Evolutionary conservation across 2,888 invertebrate genomes (phyloP).

Genomic region (Trissolcus brochymenae): DNA sequence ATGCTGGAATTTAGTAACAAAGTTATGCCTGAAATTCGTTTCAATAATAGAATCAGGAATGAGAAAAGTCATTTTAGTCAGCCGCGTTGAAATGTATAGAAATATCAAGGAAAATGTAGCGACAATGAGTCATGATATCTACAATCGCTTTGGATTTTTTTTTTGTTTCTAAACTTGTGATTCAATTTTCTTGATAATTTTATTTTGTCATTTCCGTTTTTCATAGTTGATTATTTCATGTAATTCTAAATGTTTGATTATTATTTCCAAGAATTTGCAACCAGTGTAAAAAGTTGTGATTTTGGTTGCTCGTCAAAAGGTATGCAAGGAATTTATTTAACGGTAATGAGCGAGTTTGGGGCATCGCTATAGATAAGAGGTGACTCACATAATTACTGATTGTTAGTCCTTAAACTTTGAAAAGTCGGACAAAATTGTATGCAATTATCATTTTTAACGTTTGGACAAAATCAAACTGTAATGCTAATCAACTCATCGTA

Average conservation of each 20-base stretch:
- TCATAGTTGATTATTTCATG: conserved; percentile 5
- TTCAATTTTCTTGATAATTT: conserved; percentile 38
- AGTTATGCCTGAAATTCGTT: conserved; percentile 8
- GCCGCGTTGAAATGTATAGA: background rate
- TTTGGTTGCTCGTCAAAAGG: conserved; percentile 2
- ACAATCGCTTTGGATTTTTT: conserved; percentile 15
- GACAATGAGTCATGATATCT: conserved; percentile 27
- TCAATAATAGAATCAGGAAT: conserved; percentile 13
- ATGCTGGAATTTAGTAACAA: background rate
- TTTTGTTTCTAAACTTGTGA: conserved; percentile 21
- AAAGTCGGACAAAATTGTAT: background rate
- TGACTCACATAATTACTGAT: conserved; percentile 17
- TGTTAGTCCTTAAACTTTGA: conserved; percentile 8
- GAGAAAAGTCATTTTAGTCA: conserved; percentile 19
- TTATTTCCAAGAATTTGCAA: background rate
- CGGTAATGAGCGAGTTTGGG: conserved; percentile 22
- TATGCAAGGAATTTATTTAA: conserved; percentile 29
- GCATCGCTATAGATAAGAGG: conserved; percentile 24
- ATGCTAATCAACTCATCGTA: no score
- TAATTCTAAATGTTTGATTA: background rate
- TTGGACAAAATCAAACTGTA: background rate
- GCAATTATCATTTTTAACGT: background rate
- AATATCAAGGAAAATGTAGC: conserved; percentile 18
- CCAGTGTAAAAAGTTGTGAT: conserved; percentile 7
- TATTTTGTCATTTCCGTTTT: conserved; percentile 29